These are phyloP conservation scores for Betta splendens DNA, from an alignment of 2,797 vertebrate genomes.

Conservation along the genomic window DNA sequence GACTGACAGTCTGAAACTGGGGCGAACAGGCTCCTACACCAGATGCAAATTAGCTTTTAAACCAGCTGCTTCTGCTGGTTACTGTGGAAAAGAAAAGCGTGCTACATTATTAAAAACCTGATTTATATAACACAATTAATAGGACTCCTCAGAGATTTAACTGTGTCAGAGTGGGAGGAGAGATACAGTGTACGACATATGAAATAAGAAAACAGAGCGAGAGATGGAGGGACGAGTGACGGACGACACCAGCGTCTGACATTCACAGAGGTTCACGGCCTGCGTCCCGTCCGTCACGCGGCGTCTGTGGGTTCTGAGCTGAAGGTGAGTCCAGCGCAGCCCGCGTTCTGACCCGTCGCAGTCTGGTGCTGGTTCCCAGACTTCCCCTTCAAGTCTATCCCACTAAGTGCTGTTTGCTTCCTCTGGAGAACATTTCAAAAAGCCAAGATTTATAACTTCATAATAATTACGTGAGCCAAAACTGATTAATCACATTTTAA, in stretches of 20 bases:
- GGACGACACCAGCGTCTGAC: slow-evolving; percentile 69
- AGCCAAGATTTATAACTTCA: slow-evolving; percentile 19
- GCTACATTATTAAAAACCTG: slow-evolving; percentile 30
- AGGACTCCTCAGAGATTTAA: slow-evolving; percentile 39
- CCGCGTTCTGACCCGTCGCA: no score
- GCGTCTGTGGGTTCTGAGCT: slow-evolving; percentile 5
- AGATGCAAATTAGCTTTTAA: slow-evolving; percentile 13
- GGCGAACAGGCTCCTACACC: slow-evolving; percentile 21
- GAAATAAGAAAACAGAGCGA: slow-evolving; percentile 57
- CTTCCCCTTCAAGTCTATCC: not conserved
- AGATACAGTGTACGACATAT: slow-evolving; percentile 29
- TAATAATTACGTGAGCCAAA: slow-evolving; percentile 15
- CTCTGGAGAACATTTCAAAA: slow-evolving; percentile 19
- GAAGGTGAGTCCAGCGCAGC: no score
- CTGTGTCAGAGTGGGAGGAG: slow-evolving; percentile 38
- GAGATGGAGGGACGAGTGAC: slow-evolving; percentile 62
- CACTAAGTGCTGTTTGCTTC: slow-evolving; percentile 1
- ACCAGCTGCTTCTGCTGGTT: slow-evolving; percentile 8
- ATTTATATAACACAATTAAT: slow-evolving; percentile 53
- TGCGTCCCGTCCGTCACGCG: slow-evolving; percentile 26
- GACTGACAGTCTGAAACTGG: slow-evolving; percentile 23
- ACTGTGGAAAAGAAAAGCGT: slow-evolving; percentile 8
- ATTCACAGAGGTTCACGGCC: slow-evolving; percentile 52
- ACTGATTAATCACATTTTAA: slow-evolving; percentile 14
- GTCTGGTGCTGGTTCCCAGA: no score